Evolutionary conservation across 2,797 vertebrate species (phyloP).

Genomic region (Sarcoramphus papa): DNA sequence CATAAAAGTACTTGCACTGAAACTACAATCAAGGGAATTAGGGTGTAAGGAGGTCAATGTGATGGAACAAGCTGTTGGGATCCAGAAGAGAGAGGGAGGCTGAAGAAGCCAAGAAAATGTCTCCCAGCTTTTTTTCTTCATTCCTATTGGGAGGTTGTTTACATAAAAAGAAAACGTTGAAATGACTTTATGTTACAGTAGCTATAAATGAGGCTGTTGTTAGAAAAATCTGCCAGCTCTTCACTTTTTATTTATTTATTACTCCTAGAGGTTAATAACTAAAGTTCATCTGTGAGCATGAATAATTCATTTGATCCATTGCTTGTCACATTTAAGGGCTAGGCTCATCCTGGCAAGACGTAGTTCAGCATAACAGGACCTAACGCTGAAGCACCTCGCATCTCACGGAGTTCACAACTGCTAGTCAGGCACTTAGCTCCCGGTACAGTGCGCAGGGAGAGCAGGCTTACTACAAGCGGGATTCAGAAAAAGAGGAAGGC

Average conservation of each 20-base stretch:
- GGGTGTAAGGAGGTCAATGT: background rate
- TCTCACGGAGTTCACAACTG: background rate
- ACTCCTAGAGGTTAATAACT: background rate
- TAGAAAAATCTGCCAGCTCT: background rate
- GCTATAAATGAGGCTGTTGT: background rate
- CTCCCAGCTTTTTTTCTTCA: background rate
- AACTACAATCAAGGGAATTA: background rate
- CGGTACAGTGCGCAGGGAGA: rapidly evolving
- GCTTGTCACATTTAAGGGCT: background rate
- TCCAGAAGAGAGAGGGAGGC: background rate
- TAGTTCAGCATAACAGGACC: background rate
- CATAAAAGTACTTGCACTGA: background rate
- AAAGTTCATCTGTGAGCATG: background rate
- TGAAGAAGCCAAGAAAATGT: background rate
- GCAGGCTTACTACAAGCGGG: background rate
- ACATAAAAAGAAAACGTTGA: background rate
- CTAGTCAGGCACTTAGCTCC: background rate
- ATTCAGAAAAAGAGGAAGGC: background rate
- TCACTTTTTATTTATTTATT: background rate
- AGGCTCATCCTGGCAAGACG: background rate
- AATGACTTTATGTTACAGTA: background rate
- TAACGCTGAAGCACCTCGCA: background rate
- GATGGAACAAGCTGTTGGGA: background rate
- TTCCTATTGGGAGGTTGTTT: background rate
- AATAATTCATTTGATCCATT: background rate